Evolutionary conservation across 2,888 invertebrate species (phyloP).

Genomic region (Adineta ricciae): DNA sequence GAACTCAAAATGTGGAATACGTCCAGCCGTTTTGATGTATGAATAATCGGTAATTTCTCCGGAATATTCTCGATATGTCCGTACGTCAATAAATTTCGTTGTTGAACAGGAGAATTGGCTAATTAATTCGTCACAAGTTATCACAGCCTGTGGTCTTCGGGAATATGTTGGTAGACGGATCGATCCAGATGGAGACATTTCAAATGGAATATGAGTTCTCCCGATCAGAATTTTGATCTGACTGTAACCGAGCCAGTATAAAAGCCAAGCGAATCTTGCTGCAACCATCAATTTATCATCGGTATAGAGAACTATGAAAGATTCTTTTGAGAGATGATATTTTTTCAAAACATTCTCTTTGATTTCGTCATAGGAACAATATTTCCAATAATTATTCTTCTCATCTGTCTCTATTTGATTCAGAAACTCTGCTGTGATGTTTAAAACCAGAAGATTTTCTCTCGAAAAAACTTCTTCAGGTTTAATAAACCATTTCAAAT

Average conservation of each 20-base stretch:
- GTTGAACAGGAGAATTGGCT: not conserved
- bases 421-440: not conserved
- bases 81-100: not conserved
- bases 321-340: not conserved
- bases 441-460: not conserved
- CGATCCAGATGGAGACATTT: too few relatives aligned
- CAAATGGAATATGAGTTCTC: not conserved
- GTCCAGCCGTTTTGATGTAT: not conserved
- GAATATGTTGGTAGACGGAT: not conserved
- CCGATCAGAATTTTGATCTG: not conserved
- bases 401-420: not conserved
- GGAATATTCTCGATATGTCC: not conserved
- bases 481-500: too few relatives aligned
- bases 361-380: not conserved
- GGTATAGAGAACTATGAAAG: not conserved
- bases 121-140: not conserved
- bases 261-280: not conserved
- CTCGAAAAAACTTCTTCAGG: too few relatives aligned
- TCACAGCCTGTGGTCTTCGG: not conserved
- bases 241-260: not conserved
- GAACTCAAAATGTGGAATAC: not conserved
- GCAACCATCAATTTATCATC: not conserved
- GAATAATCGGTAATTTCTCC: constrained; percentile 2
- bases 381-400: not conserved
- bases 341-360: not conserved